Conservation (phyloP, 2,888 invertebrate genomes). For the Drosophila fulvimacula region DNA sequence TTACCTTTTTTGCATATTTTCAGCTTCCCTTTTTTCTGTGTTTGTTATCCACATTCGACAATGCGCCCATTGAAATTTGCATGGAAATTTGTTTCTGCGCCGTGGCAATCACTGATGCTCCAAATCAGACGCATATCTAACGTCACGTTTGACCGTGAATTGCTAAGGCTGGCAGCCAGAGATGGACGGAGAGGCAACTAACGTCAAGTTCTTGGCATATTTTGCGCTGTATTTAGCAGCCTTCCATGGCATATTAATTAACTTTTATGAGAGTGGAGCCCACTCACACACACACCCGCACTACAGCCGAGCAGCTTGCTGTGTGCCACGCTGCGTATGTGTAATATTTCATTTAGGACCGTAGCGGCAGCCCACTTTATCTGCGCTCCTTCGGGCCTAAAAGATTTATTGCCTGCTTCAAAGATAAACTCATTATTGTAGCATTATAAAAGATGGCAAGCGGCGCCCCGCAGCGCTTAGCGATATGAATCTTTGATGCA, state of each 20-base stretch:
- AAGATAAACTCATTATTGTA: slow-evolving; percentile 79
- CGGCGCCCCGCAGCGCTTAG: slow-evolving; percentile 67
- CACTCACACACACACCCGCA: slow-evolving; percentile 7
- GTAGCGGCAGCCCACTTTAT: slow-evolving; percentile 41
- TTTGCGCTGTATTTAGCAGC: slow-evolving; percentile 69
- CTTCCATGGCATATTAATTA: slow-evolving; percentile 72
- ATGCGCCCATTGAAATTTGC: slow-evolving; percentile 69
- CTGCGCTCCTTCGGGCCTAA: slow-evolving; percentile 59
- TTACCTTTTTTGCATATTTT: slow-evolving; percentile 59
- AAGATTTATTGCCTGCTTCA: slow-evolving; percentile 78
- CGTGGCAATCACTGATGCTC: slow-evolving; percentile 26
- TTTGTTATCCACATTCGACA: slow-evolving; percentile 42
- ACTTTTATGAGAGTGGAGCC: slow-evolving; percentile 67
- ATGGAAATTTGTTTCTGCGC: slow-evolving; percentile 69
- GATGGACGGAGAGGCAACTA: slow-evolving; percentile 9
- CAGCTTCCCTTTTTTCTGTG: not conserved
- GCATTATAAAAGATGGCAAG: slow-evolving; percentile 72
- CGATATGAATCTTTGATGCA: slow-evolving; percentile 80
- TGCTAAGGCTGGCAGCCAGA: not conserved
- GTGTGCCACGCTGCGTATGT: slow-evolving; percentile 56
- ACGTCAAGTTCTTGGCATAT: slow-evolving; percentile 56
- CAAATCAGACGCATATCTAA: slow-evolving; percentile 22
- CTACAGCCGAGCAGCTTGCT: not conserved
- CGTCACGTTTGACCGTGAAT: slow-evolving; percentile 36
- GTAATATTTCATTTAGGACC: slow-evolving; percentile 73